phyloP scores from a whole-genome alignment of 2,113 vertebrate genomes.

The Lepus timidus region DNA sequence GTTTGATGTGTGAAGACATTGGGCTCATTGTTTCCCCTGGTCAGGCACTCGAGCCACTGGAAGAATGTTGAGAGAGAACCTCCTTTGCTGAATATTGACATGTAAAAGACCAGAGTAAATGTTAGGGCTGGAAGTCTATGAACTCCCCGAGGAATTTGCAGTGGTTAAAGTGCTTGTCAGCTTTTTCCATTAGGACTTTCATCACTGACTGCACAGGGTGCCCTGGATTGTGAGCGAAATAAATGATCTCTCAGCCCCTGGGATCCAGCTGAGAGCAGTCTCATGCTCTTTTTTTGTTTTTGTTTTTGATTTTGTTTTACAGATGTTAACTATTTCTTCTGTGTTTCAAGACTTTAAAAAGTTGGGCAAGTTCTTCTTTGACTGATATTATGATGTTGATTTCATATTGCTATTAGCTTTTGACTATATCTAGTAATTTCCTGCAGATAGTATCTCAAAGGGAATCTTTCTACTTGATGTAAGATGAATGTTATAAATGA shows the following conservation, averaged over 20 bases:
- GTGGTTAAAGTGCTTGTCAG: conserved; percentile 30
- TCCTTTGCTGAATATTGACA: conserved; percentile 16
- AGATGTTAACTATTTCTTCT: background rate
- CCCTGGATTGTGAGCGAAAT: background rate
- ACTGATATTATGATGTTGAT: background rate
- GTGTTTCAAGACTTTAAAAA: background rate
- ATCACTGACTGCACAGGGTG: background rate
- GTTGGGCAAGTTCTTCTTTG: background rate
- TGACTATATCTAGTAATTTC: conserved; percentile 15
- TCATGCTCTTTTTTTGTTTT: background rate
- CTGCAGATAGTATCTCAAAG: background rate
- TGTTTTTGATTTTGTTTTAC: background rate
- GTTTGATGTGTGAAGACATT: conserved; percentile 18
- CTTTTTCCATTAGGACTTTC: background rate
- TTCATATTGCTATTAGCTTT: background rate
- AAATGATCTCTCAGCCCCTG: background rate
- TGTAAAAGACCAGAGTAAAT: conserved; percentile 31
- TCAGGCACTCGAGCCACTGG: background rate
- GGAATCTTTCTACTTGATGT: conserved; percentile 19
- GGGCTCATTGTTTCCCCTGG: conserved; percentile 34
- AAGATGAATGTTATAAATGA: background rate
- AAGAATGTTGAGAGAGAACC: background rate
- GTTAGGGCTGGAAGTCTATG: conserved; percentile 47
- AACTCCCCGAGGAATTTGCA: background rate
- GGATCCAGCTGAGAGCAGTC: background rate